phyloP scores from a whole-genome alignment of 2,797 vertebrate species.

The Molothrus ater region DNA sequence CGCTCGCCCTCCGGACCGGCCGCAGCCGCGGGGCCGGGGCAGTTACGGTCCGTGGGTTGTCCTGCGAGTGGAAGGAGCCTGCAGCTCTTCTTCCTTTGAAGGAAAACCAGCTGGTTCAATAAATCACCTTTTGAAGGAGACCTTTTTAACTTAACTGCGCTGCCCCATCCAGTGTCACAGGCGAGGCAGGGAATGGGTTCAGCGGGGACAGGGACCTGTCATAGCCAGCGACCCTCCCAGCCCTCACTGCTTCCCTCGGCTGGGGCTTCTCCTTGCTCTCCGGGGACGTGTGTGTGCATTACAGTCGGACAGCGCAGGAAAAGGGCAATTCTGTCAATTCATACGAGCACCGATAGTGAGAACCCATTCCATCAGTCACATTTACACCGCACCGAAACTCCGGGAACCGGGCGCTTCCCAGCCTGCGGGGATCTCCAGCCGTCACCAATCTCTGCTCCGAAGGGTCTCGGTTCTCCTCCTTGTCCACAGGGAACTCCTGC shows the following conservation, averaged over 20 bases:
- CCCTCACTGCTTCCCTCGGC: not conserved
- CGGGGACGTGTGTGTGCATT: too few species aligned
- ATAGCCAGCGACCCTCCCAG: not conserved
- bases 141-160: not conserved
- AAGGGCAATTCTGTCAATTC: not conserved
- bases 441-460: not conserved
- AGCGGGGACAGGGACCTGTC: not conserved
- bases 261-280: not conserved
- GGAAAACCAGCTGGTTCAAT: not conserved
- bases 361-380: fast-evolving
- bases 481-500: not conserved
- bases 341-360: too few species aligned
- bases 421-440: not conserved
- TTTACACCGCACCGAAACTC: not conserved
- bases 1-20: not conserved
- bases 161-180: not conserved
- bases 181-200: not conserved
- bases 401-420: not conserved
- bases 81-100: not conserved
- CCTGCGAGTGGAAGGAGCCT: not conserved
- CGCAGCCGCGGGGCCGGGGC: not conserved
- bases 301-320: not conserved
- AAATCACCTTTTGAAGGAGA: not conserved
- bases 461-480: not conserved
- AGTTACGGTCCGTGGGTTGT: not conserved